These are phyloP conservation scores for Panulirus ornatus DNA, from an alignment of 1,140 invertebrate genomes.

Conservation along the genomic window DNA sequence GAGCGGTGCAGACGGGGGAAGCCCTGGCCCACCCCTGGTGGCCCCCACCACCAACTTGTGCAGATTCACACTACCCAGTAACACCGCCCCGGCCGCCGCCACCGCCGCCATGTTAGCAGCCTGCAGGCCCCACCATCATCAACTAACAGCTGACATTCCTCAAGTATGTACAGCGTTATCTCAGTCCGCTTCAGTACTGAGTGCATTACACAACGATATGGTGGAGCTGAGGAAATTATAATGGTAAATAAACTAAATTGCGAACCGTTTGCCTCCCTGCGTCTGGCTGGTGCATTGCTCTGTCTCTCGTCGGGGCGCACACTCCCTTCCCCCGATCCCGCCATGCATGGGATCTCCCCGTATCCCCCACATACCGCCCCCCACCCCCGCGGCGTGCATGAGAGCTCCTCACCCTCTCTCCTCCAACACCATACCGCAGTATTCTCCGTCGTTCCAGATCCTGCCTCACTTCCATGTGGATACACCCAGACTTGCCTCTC, in stretches of 20 bases:
- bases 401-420: neutral
- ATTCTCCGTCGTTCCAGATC: too few species aligned
- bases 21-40: neutral
- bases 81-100: neutral
- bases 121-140: too few species aligned
- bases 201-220: too few species aligned
- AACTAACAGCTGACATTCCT: too few species aligned
- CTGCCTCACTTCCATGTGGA: too few species aligned
- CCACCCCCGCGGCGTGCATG: neutral
- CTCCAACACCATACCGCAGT: neutral
- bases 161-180: too few species aligned
- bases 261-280: too few species aligned
- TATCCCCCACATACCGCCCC: neutral
- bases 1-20: neutral
- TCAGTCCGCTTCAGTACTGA: too few species aligned
- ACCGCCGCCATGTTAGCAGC: too few species aligned
- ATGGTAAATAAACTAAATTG: too few species aligned
- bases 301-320: neutral
- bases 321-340: neutral
- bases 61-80: neutral
- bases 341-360: neutral
- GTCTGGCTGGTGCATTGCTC: neutral
- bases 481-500: too few species aligned
- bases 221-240: too few species aligned
- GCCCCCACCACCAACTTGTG: neutral